Base-by-base conservation (phyloP, 2,888 invertebrate species). In the Podotricha telesiphe region DNA sequence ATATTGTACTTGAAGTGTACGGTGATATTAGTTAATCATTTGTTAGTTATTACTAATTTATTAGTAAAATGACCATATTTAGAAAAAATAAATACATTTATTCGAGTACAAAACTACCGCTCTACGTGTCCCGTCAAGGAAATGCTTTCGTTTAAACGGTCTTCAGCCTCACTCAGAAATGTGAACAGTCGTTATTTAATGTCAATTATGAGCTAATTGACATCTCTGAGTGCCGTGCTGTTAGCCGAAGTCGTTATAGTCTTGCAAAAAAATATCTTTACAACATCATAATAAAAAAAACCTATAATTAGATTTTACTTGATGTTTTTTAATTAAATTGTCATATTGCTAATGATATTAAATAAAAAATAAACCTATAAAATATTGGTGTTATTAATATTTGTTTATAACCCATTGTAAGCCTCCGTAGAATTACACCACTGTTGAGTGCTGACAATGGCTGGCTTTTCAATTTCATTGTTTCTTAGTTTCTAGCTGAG, bases 401-500 rank as follows among this genome's bases (percentile, higher is more conserved):
- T 34, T 68, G 51, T 47, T 64, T 53, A 62, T 53, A 47, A 61
- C 48, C 51, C 45, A 11, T 53, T 47, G 56, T 47, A 51, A 67
- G 67, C 51, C 51, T 59, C 37, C 34, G 17, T 53, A 13, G 42
- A 68, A 56, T 15, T 34, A 8, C 28, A 65, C 34, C 13, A 47
- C 10, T n/a, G 42, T 53, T 10, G 34, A 53, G 10, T 63, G 58
- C 37, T 51, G 64, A 68, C 50, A 55, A 50, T 28, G 40, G 11
- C 58, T 17, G 47, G 55, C 47, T 34, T 65, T 48, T 48, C 15
- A 37, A 47, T 65, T 53, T 51, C 58, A 63, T 71, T 42, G 63
- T 74, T 76, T 40, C 82, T 83, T 86, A 86, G 65, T 67, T 75
- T 74, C 85, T 85, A 85, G 79, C 76, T 88, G 89, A 91, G 91